Evolutionary conservation across 1,140 invertebrate species (phyloP), one percentile per base, ranked within the genome.

Genomic region (Ruditapes philippinarum): DNA sequence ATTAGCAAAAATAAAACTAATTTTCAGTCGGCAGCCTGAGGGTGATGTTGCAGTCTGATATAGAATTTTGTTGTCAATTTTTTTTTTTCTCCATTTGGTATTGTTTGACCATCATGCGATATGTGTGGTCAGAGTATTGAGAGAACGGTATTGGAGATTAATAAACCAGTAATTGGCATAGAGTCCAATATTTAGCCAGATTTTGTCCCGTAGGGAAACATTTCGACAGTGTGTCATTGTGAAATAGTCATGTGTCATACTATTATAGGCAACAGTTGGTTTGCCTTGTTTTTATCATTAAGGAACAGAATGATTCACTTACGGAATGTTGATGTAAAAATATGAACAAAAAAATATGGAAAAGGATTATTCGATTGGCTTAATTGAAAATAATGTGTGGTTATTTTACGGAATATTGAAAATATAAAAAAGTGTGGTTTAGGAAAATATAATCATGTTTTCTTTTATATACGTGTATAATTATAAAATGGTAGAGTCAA

Each of bases 211-310:
- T 4, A 70, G 65, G 65, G 65, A 70, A 17, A 70, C 1, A 38
- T 38, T 70, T n/a, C n/a, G 65, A 38, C 33, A 70, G 38, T 70
- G 65, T 70, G 65, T 70, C 65, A 70, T 40, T 17, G 65, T 38
- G 65, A 38, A 38, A 57, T 38, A 19, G 2, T 38, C 0, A 11
- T 36, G 33, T 70, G 65, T 70, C 65, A 70, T 70, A 38, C 65
- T 14, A 9, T 70, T n/a, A 70, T 3, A 22, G 65, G 65, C 65
- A 70, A 70, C 65, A 70, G 65, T 70, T 70, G 33, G 65, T 22
- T n/a, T 4, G 25, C 12, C 62, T 2, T 7, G 3, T 65, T 65
- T 65, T 12, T 65, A n/a, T n/a, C n/a, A n/a, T n/a, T n/a, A n/a
- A n/a, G n/a, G n/a, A n/a, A n/a, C n/a, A n/a, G n/a, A n/a, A n/a